Conservation (phyloP, 2,888 invertebrate genomes). For the Thecophora atra region DNA sequence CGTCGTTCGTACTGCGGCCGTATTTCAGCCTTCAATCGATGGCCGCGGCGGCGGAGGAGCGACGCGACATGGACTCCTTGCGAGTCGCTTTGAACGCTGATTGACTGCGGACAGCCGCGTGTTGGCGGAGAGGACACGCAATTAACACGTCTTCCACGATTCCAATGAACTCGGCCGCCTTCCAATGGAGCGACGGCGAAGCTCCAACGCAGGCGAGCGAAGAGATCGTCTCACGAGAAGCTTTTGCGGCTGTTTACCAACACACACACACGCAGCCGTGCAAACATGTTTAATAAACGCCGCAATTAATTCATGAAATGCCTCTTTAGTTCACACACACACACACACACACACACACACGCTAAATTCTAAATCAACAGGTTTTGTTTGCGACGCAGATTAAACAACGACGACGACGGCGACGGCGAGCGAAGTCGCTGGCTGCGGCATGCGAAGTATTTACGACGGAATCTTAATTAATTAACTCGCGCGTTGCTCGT, state of each 20-base stretch:
- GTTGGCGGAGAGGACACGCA: too few species aligned
- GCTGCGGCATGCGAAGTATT: constrained; percentile 38
- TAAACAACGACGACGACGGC: background rate
- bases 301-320: constrained; percentile 9
- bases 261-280: constrained; percentile 14
- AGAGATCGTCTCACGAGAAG: too few species aligned
- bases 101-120: too few species aligned
- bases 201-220: too few species aligned
- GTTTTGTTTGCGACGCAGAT: constrained; percentile 17
- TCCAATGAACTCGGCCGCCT: too few species aligned
- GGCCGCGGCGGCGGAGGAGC: background rate
- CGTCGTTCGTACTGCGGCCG: constrained; percentile 50
- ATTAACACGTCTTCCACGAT: too few species aligned
- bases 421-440: background rate
- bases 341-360: background rate
- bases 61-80: too few species aligned
- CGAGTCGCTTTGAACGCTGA: too few species aligned
- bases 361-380: constrained; percentile 26
- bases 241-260: too few species aligned
- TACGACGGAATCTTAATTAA: constrained; percentile 48
- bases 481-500: constrained; percentile 44
- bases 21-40: too few species aligned
- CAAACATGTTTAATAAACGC: constrained; percentile 19
- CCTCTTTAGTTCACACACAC: constrained; percentile 14
- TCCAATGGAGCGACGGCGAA: too few species aligned